Percentiles rank a stretch among this genome's conserved stretches.
phyloP scores from a whole-genome alignment of 2,888 invertebrate species.

The Cybosia mesomella region DNA sequence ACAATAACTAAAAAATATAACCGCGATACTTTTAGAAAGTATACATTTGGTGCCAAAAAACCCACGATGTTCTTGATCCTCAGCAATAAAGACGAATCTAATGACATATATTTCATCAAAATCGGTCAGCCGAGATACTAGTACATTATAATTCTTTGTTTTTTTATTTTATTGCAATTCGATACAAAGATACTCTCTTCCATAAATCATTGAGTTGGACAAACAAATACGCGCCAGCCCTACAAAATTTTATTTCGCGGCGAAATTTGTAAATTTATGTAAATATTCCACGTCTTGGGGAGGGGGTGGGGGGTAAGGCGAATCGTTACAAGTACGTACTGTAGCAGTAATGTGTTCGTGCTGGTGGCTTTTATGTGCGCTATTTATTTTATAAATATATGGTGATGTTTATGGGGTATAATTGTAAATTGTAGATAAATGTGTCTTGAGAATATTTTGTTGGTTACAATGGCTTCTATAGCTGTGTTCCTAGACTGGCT shows the following conservation, averaged over 20 bases:
- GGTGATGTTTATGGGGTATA: constrained; percentile 24
- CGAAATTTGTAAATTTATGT: constrained; percentile 86
- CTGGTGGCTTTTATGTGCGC: constrained; percentile 56
- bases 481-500: too few relatives aligned
- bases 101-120: too few relatives aligned
- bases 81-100: too few relatives aligned
- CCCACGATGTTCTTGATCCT: too few relatives aligned
- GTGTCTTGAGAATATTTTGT: constrained; percentile 4
- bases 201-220: constrained; percentile 7
- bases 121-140: too few relatives aligned
- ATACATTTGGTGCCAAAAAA: too few relatives aligned
- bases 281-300: constrained; percentile 84
- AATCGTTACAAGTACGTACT: constrained; percentile 49
- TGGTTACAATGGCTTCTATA: not conserved
- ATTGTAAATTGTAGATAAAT: constrained; percentile 16
- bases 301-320: constrained; percentile 61
- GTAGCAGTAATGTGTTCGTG: constrained; percentile 38
- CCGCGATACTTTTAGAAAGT: too few relatives aligned
- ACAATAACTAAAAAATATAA: too few relatives aligned
- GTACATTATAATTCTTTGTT: too few relatives aligned
- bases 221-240: constrained; percentile 58
- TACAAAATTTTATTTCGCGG: constrained; percentile 82
- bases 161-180: too few relatives aligned
- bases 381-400: constrained; percentile 56
- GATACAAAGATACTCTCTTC: not conserved